Evolutionary conservation across 2,888 invertebrate species (phyloP), one percentile per base, ranked within the genome.

Genomic region (Papilio gigon): DNA sequence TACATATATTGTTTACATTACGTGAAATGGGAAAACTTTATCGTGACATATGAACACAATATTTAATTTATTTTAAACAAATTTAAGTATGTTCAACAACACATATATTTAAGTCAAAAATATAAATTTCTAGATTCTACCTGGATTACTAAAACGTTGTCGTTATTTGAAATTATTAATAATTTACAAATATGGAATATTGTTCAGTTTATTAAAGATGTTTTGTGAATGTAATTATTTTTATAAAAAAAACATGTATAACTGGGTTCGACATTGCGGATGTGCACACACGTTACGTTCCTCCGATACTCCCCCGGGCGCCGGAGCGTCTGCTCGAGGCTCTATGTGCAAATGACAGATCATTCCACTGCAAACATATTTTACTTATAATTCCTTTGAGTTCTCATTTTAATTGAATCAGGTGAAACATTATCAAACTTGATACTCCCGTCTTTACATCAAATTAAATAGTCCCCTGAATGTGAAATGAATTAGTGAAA

Each of bases 331-430:
- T 64, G 68, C 56, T 17, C 37, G 37, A 47, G 47, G 35, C 59
- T 64, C 47, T 64, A 58, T 20, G 44, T 68, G 68, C 58, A 58
- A 64, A 64, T 67, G 42, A 33, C 62, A 60, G 58, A 63, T 40
- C 17, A 56, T 27, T 59, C 47, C 64, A 63, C n/a, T 35, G 33
- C 25, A 62, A 53, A 4, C 40, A 50, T 47, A 27, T 35, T 68
- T 42, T 35, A 44, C 12, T n/a, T 14, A 14, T 33, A n/a, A 33
- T 63, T 68, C 30, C 8, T 9, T 61, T 22, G 37, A 47, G 17
- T 12, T 58, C 25, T 25, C 17, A 27, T 22, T 37, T 53, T 53
- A 50, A 37, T 20, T 25, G 12, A 64, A 2, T 35, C n/a, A 47
- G 22, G 1, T 61, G 40, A 30, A 62, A 62, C n/a, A 30, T 27